A percentile compares a stretch with the other conserved stretches of the same genome.
Conservation (phyloP, 2,888 invertebrate species). For the Tetragonisca angustula region DNA sequence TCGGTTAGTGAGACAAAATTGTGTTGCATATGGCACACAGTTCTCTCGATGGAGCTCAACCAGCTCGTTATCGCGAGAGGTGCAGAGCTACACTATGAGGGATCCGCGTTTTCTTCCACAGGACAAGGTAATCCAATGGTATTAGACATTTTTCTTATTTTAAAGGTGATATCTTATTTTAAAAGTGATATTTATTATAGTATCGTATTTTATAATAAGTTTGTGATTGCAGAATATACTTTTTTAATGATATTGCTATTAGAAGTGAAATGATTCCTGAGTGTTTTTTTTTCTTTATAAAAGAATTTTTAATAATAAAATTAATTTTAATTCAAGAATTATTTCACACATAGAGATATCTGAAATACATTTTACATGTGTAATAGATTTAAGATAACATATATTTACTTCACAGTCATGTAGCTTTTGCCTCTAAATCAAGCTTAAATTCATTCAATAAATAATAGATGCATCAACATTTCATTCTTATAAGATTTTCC, state of each 20-base stretch:
- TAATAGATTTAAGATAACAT: slow-evolving; percentile 15
- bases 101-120: slow-evolving; percentile 83
- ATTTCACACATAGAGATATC: neutral
- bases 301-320: neutral
- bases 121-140: slow-evolving; percentile 80
- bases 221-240: slow-evolving; percentile 15
- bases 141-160: slow-evolving; percentile 46
- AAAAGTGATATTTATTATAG: slow-evolving; percentile 44
- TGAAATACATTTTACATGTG: slow-evolving; percentile 33
- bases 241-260: slow-evolving; percentile 7
- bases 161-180: slow-evolving; percentile 50
- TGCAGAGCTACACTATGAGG: slow-evolving; percentile 86
- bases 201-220: slow-evolving; percentile 3
- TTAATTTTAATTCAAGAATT: neutral
- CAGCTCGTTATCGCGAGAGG: slow-evolving; percentile 87
- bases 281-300: neutral
- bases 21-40: slow-evolving; percentile 85
- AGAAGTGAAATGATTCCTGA: neutral
- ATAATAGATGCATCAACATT: slow-evolving; percentile 7
- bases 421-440: slow-evolving; percentile 46
- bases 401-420: slow-evolving; percentile 18
- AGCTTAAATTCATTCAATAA: slow-evolving; percentile 52
- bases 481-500: slow-evolving; percentile 28
- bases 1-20: slow-evolving; percentile 80
- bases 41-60: slow-evolving; percentile 88